Conservation (phyloP, 2,113 vertebrate species). For the Sylvilagus bachmani region DNA sequence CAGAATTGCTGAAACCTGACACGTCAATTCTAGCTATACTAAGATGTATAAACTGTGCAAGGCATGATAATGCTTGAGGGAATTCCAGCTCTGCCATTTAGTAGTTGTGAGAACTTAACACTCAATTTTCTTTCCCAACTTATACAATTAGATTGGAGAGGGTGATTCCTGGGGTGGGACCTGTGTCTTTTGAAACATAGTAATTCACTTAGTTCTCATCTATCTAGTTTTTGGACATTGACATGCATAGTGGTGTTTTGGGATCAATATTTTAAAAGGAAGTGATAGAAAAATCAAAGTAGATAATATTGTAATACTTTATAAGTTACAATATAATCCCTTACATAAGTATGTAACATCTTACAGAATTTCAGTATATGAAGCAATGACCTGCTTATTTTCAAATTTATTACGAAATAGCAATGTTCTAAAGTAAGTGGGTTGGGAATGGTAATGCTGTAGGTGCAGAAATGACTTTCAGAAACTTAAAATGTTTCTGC, state of each 20-base stretch:
- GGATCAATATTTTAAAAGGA: not conserved
- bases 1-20: not conserved
- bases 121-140: not conserved
- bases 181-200: too few species aligned
- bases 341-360: not conserved
- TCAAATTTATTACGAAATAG: not conserved
- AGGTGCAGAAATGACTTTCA: not conserved
- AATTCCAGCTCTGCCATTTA: not conserved
- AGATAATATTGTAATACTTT: not conserved
- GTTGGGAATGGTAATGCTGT: not conserved
- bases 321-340: not conserved
- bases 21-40: not conserved
- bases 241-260: not conserved
- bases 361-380: not conserved
- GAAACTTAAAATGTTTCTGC: not conserved
- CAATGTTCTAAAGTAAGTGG: not conserved
- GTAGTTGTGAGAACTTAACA: not conserved
- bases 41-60: not conserved
- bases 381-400: not conserved
- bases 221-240: not conserved
- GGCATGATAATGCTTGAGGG: not conserved
- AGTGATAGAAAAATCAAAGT: not conserved
- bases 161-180: not conserved
- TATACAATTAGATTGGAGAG: not conserved
- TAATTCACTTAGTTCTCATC: not conserved